A percentile compares a stretch with the other conserved stretches of the same genome.
Evolutionary conservation across 1,140 invertebrate genomes (phyloP).

Genomic region (Himalopsyche phryganea): DNA sequence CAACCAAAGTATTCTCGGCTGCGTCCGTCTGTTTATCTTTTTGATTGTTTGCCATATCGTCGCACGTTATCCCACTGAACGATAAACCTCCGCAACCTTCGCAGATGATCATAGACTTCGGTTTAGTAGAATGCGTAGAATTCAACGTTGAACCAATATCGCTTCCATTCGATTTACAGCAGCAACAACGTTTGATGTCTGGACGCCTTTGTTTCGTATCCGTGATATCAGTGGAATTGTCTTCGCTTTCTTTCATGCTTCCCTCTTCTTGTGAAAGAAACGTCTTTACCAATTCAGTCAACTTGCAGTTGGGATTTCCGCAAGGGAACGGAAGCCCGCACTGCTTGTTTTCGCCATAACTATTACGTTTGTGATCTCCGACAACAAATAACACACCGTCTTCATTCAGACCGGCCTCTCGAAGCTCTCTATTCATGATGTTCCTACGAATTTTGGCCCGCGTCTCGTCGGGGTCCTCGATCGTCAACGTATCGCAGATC

Average conservation of each 20-base stretch:
- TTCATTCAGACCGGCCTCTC: constrained; percentile 10
- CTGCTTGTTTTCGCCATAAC: neutral
- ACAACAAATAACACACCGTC: constrained; percentile 11
- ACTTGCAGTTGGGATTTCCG: constrained; percentile 15
- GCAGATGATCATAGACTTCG: constrained; percentile 8
- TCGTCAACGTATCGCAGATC: constrained; percentile 16
- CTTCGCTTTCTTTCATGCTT: neutral
- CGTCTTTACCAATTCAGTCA: constrained; percentile 13
- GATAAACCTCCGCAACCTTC: constrained; percentile 13
- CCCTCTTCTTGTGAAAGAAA: constrained; percentile 5
- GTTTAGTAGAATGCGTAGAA: neutral
- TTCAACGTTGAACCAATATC: neutral
- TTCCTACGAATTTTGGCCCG: constrained; percentile 1
- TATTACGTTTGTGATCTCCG: constrained; percentile 8
- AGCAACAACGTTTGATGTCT: constrained; percentile 2
- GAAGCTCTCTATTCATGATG: constrained; percentile 1
- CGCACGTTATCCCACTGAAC: constrained; percentile 12
- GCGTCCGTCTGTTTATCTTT: too few relatives aligned
- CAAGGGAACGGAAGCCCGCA: constrained; percentile 1
- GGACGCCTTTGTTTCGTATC: too few relatives aligned
- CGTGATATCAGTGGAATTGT: neutral
- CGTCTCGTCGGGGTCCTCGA: constrained; percentile 15
- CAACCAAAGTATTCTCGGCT: too few relatives aligned
- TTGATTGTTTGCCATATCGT: neutral
- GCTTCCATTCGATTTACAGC: neutral